Percentiles rank a stretch among this genome's conserved stretches.
These are phyloP conservation scores for Sweltsa coloradensis DNA, from an alignment of 1,140 invertebrate genomes.

Conservation along the genomic window DNA sequence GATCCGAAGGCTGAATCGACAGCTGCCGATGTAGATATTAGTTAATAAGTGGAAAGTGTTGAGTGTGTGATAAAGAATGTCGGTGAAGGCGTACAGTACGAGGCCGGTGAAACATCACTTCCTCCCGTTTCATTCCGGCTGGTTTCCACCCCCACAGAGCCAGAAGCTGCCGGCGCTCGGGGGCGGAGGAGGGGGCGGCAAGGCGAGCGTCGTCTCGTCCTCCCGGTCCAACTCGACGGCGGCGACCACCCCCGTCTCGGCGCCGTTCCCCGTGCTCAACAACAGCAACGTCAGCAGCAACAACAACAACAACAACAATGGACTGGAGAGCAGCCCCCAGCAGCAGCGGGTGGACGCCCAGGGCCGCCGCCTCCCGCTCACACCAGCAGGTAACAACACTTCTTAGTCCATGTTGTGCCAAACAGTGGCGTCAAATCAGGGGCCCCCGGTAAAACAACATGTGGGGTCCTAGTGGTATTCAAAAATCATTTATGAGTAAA, in stretches of 20 bases:
- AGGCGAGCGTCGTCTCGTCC: conserved; percentile 2
- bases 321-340: background rate
- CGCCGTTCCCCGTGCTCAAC: conserved; percentile 13
- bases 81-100: background rate
- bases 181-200: too few species aligned
- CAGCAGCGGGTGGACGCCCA: conserved; percentile 5
- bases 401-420: background rate
- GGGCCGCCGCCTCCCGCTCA: conserved; percentile 25
- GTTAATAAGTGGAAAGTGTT: too few species aligned
- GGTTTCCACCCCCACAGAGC: conserved; percentile 1
- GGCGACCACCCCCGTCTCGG: conserved; percentile 1
- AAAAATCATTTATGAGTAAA: too few species aligned
- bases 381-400: conserved; percentile 33
- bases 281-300: conserved; percentile 9
- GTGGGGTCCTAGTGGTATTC: too few species aligned
- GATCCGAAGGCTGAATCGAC: too few species aligned
- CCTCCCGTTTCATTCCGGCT: too few species aligned
- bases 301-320: background rate
- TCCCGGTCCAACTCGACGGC: background rate
- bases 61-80: too few species aligned
- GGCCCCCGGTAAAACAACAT: too few species aligned
- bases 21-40: too few species aligned
- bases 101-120: background rate
- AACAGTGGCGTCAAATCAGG: too few species aligned
- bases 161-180: conserved; percentile 4